Evolutionary conservation across 2,113 vertebrate species (phyloP).

Genomic region (Rhegmatorhina hoffmannsi): DNA sequence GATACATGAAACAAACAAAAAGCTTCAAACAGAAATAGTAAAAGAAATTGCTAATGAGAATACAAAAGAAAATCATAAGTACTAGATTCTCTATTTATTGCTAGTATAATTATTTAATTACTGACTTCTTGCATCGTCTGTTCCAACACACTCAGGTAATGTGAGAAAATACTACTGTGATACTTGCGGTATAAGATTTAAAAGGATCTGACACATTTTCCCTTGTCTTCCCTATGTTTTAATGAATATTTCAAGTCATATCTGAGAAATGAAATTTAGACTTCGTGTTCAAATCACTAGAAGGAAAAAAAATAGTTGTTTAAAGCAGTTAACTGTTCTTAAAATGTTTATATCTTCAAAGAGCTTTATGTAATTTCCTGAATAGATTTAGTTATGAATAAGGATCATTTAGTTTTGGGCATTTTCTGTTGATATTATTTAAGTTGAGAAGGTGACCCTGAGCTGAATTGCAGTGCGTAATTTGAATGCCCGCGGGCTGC

Average conservation of each 20-base stretch:
- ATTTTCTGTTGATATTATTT: constrained; percentile 34
- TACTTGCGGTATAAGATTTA: constrained; percentile 20
- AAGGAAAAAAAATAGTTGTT: background rate
- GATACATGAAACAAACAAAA: background rate
- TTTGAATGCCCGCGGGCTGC: constrained; percentile 30
- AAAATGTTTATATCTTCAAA: background rate
- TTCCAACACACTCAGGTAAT: constrained; percentile 44
- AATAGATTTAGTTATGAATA: background rate
- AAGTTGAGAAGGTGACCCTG: constrained; percentile 40
- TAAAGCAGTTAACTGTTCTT: background rate
- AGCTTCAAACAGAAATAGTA: background rate
- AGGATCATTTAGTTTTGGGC: background rate
- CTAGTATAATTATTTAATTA: constrained; percentile 36
- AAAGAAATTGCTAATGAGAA: background rate
- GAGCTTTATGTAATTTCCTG: background rate
- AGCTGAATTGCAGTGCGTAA: constrained; percentile 12
- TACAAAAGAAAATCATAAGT: background rate
- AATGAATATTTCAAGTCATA: background rate
- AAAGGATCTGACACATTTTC: constrained; percentile 29
- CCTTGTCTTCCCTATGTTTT: background rate
- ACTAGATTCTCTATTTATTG: background rate
- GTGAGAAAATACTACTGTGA: constrained; percentile 37
- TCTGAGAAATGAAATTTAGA: background rate
- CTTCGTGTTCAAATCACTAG: background rate
- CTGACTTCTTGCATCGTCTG: background rate